A percentile compares a stretch with the other conserved stretches of the same genome.
phyloP scores from a whole-genome alignment of 2,888 invertebrate species.

The Ceriagrion tenellum region DNA sequence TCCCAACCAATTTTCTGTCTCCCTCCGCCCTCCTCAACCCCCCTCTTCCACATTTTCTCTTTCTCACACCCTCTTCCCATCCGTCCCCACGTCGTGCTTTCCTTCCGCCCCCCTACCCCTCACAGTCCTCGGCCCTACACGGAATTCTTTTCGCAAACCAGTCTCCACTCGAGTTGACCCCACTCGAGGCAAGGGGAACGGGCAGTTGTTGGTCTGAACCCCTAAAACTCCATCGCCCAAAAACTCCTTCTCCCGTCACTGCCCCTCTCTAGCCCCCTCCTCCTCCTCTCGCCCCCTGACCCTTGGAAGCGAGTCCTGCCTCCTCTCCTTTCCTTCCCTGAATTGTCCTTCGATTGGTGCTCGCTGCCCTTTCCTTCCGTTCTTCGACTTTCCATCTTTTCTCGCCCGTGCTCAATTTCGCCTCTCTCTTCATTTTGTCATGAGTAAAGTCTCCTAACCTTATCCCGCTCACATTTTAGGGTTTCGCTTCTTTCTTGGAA shows the following conservation, averaged over 20 bases:
- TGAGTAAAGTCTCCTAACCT: no score
- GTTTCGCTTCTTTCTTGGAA: no score
- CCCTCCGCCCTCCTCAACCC: not conserved
- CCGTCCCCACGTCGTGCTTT: not conserved
- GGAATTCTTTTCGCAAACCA: constrained; percentile 58
- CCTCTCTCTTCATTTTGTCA: not conserved
- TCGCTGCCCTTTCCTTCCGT: not conserved
- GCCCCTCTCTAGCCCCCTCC: not conserved
- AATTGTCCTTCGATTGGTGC: not conserved
- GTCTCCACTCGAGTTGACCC: constrained; percentile 32
- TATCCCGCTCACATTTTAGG: no score
- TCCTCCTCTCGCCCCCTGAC: not conserved
- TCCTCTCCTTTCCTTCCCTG: not conserved
- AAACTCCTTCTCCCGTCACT: not conserved
- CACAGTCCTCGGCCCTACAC: not conserved
- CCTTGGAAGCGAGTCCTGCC: not conserved
- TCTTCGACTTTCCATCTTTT: not conserved
- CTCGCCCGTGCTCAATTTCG: not conserved
- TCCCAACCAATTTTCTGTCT: not conserved
- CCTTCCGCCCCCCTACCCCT: not conserved
- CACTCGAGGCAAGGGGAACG: not conserved
- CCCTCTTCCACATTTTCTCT: not conserved
- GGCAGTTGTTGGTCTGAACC: not conserved
- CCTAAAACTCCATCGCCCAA: not conserved
- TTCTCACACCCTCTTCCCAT: not conserved